These are phyloP conservation scores for Aspiorhynchus laticeps DNA, from an alignment of 2,113 vertebrate species.

Conservation along the genomic window DNA sequence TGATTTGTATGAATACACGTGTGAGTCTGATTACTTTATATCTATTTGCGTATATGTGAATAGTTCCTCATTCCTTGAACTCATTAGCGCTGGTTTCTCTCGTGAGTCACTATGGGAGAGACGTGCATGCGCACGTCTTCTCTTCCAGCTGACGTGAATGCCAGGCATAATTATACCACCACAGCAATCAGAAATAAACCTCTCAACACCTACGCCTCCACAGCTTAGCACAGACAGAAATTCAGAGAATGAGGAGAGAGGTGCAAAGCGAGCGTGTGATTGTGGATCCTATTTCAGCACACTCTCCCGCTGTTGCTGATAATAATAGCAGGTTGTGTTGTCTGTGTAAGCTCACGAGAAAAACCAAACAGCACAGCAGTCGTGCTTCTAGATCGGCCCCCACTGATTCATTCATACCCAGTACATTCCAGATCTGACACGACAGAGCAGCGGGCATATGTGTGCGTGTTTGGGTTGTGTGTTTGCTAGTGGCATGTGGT, in stretches of 20 bases:
- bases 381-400: not conserved
- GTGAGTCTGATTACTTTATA: not conserved
- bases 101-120: conserved; percentile 41
- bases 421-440: conserved; percentile 13
- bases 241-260: conserved; percentile 45
- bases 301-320: conserved; percentile 8
- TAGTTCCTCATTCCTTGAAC: conserved; percentile 14
- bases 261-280: conserved; percentile 9
- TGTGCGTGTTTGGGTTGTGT: not conserved
- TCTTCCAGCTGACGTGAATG: conserved; percentile 6
- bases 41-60: not conserved
- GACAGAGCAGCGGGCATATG: not conserved
- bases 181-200: conserved; percentile 41
- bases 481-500: not conserved
- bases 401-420: conserved; percentile 14
- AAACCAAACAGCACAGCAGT: not conserved
- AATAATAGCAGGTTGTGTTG: conserved; percentile 35
- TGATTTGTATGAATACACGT: not conserved
- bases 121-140: not conserved
- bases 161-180: conserved; percentile 44
- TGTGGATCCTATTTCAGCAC: conserved; percentile 39
- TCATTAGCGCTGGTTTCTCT: conserved; percentile 1
- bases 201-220: conserved; percentile 28
- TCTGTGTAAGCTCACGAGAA: conserved; percentile 18
- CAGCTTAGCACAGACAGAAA: conserved; percentile 21